Percentiles rank a stretch among this genome's conserved stretches.
Evolutionary conservation across 2,113 vertebrate genomes (phyloP).

Genomic region (Barnardius zonarius): DNA sequence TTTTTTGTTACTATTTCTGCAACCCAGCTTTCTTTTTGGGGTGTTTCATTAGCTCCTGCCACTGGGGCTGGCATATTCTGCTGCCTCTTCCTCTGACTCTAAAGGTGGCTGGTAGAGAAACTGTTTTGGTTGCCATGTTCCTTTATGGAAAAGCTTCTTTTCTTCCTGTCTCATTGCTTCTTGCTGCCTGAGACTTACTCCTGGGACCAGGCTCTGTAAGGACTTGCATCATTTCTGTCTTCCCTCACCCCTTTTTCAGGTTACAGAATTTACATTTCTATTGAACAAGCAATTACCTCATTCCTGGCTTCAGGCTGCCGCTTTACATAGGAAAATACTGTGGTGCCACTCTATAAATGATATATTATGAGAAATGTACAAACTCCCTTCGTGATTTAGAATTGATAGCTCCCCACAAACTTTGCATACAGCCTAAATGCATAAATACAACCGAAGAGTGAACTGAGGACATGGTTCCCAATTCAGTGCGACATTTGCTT

Average conservation of each 20-base stretch:
- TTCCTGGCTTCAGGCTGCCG: slow-evolving; percentile 3
- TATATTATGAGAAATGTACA: background rate
- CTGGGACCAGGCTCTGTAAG: background rate
- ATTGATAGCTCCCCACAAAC: background rate
- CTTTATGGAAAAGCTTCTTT: background rate
- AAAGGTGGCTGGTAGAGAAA: background rate
- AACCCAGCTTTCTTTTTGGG: background rate
- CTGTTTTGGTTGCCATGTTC: background rate
- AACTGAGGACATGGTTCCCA: background rate
- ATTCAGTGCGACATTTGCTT: rapidly evolving
- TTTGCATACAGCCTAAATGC: background rate
- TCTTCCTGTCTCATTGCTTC: background rate
- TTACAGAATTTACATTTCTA: slow-evolving; percentile 17
- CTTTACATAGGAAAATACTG: background rate
- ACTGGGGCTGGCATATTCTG: background rate
- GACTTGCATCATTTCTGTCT: background rate
- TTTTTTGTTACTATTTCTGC: background rate
- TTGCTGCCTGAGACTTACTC: background rate
- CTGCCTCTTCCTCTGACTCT: background rate
- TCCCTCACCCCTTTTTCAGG: background rate
- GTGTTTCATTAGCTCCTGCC: background rate
- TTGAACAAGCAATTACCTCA: slow-evolving; percentile 11
- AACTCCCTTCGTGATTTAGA: background rate
- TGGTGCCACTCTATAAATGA: background rate
- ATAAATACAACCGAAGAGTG: background rate